phyloP scores from a whole-genome alignment of 2,888 invertebrate genomes.

The Acronicta alni region DNA sequence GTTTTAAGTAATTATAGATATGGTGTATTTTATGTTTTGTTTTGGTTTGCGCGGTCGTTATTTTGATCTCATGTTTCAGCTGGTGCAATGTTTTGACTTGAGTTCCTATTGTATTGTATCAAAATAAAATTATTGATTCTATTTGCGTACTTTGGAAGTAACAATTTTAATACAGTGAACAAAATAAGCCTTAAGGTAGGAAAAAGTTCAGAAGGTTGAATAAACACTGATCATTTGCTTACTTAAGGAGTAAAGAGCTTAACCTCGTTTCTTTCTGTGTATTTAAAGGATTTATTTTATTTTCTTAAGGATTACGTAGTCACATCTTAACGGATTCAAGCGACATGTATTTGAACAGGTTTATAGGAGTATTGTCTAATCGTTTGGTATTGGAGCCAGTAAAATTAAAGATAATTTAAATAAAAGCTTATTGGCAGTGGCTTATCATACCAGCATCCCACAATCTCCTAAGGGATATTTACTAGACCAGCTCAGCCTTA shows the following conservation, averaged over 20 bases:
- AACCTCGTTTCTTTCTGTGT: constrained; percentile 20
- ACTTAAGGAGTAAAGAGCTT: constrained; percentile 17
- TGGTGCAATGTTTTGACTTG: constrained; percentile 24
- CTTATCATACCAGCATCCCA: too few species aligned
- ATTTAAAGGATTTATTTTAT: constrained; percentile 15
- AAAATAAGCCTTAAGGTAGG: background rate
- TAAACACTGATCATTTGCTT: constrained; percentile 35
- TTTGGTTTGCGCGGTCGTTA: constrained; percentile 56
- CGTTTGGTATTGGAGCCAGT: background rate
- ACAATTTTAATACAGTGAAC: constrained; percentile 4
- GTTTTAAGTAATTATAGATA: constrained; percentile 80
- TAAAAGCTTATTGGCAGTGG: background rate
- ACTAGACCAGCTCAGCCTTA: too few species aligned
- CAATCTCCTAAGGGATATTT: too few species aligned
- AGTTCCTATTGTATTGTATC: constrained; percentile 16
- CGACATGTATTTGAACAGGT: constrained; percentile 1
- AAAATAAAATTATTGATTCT: constrained; percentile 6
- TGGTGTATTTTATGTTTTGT: constrained; percentile 57
- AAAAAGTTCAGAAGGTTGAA: constrained; percentile 35
- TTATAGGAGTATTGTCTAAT: background rate
- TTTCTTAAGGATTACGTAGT: background rate
- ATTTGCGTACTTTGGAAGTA: constrained; percentile 7
- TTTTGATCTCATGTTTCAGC: constrained; percentile 50
- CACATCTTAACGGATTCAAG: background rate
- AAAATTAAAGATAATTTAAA: background rate